Evolutionary conservation across 2,888 invertebrate species (phyloP), one percentile per base, ranked within the genome.

Genomic region (Zonitis immaculata): DNA sequence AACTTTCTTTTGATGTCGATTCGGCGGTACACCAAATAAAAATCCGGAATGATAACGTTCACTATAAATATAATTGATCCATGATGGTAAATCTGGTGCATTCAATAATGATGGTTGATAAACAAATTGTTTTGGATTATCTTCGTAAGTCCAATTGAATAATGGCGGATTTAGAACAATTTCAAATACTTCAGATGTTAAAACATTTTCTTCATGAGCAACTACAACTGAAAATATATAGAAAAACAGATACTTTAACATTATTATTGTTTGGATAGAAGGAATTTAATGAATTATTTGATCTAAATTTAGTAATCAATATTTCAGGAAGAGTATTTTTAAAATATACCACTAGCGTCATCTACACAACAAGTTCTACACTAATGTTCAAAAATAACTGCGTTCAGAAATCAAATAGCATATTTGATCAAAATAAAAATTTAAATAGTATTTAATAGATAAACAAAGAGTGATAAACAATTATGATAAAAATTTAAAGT

Each of bases 21-120:
- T 16, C 2, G 22, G 90, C 1, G 91, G 88, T 0, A 91, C 91
- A 0, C 94, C 94, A 66, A 90, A 94, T 16, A 94, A 79, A 71
- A 88, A 92, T 0, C 92, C 93, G 1, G 84, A 82, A 63, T 86
- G 85, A 65, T 89, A 86, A 55, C 84, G 79, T n/a, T 84, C 80
- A 64, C 91, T 91, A 72, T 89, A 91, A 56, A 87, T 84, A 70
- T 91, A 93, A 49, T 88, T 83, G 59, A 94, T 84, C 94, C 94
- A 94, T 3, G 84, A 78, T 0, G 94, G 94, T 39, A 94, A 77
- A 74, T 94, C 93, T 0, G 94, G 93, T 59, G 88, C 85, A 59
- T 87, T 84, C 47, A 83, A 73, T 52, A 93, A 71, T 0, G 91
- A 86, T 0, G 90, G 85, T 59, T 88, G 85, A 73, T 89, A 92